These are phyloP conservation scores for Torymus auratus DNA, from an alignment of 2,888 invertebrate genomes.

Conservation along the genomic window DNA sequence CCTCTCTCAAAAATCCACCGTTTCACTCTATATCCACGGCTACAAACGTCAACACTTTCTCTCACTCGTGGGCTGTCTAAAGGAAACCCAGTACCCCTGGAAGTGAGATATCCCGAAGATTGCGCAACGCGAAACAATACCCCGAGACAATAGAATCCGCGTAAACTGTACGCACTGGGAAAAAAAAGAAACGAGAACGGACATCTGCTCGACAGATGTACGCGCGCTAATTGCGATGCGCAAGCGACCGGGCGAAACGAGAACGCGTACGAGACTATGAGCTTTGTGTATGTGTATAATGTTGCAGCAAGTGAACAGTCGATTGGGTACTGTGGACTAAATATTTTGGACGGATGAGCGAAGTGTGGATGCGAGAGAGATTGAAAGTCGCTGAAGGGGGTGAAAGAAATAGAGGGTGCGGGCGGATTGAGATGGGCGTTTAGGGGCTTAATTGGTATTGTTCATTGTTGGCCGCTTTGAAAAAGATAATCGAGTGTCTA, in stretches of 20 bases:
- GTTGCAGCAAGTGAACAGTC: constrained; percentile 54
- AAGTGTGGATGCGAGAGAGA: too few relatives aligned
- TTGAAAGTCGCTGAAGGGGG: too few relatives aligned
- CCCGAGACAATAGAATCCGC: constrained; percentile 62
- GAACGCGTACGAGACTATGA: background rate
- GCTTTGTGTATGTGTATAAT: background rate
- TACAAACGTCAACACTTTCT: too few relatives aligned
- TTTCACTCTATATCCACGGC: too few relatives aligned
- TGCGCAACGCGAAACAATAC: constrained; percentile 70
- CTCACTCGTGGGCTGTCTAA: too few relatives aligned
- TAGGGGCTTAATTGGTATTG: background rate
- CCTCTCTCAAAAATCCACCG: too few relatives aligned
- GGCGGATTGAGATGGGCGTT: background rate
- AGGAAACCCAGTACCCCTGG: constrained; percentile 49
- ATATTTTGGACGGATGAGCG: constrained; percentile 42
- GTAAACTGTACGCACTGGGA: constrained; percentile 4
- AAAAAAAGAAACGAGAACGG: constrained; percentile 56
- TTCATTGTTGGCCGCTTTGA: too few relatives aligned
- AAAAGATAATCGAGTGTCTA: too few relatives aligned
- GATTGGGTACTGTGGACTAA: constrained; percentile 45
- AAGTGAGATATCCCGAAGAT: constrained; percentile 68
- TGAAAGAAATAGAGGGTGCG: background rate
- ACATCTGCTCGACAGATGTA: constrained; percentile 60
- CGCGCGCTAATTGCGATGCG: constrained; percentile 34
- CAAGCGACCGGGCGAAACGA: background rate